These are phyloP conservation scores for Drosophila ambigua DNA, from an alignment of 1,140 invertebrate species.

Conservation along the genomic window DNA sequence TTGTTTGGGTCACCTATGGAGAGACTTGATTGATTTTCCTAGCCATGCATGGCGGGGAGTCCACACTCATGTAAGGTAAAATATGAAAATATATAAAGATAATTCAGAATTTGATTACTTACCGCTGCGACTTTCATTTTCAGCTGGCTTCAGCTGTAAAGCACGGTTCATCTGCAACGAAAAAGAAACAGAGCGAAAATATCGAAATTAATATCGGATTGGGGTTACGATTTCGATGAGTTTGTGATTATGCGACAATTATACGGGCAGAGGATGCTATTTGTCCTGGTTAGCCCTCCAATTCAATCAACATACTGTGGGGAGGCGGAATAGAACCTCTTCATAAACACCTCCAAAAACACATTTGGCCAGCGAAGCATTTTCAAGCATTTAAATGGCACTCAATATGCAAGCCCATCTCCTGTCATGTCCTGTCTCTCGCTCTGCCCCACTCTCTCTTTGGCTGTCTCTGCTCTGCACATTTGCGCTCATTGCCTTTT, in stretches of 20 bases:
- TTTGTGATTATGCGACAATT: constrained; percentile 18
- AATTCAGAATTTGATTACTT: constrained; percentile 84
- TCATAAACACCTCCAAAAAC: constrained; percentile 74
- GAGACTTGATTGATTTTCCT: constrained; percentile 71
- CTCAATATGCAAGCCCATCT: constrained; percentile 78
- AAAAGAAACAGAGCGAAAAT: constrained; percentile 6
- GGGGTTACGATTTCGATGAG: constrained; percentile 9
- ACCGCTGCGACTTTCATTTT: constrained; percentile 99
- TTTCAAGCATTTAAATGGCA: constrained; percentile 81
- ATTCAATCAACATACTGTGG: constrained; percentile 49
- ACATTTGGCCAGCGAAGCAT: constrained; percentile 51
- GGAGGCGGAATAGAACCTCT: constrained; percentile 31
- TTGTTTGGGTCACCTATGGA: constrained; percentile 69
- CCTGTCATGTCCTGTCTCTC: constrained; percentile 17
- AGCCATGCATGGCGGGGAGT: constrained; percentile 1
- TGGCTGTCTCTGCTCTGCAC: constrained; percentile 34
- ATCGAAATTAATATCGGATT: constrained; percentile 9
- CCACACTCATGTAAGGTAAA: neutral
- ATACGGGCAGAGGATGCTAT: constrained; percentile 21
- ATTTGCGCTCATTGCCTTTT: constrained; percentile 81
- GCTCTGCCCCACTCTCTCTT: neutral
- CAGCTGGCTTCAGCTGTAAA: constrained; percentile 99
- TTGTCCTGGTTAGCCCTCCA: constrained; percentile 11
- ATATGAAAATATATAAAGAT: constrained; percentile 5
- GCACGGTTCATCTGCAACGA: constrained; percentile 98